Evolutionary conservation across 2,888 invertebrate genomes (phyloP).

Genomic region (Epiblema foenella): DNA sequence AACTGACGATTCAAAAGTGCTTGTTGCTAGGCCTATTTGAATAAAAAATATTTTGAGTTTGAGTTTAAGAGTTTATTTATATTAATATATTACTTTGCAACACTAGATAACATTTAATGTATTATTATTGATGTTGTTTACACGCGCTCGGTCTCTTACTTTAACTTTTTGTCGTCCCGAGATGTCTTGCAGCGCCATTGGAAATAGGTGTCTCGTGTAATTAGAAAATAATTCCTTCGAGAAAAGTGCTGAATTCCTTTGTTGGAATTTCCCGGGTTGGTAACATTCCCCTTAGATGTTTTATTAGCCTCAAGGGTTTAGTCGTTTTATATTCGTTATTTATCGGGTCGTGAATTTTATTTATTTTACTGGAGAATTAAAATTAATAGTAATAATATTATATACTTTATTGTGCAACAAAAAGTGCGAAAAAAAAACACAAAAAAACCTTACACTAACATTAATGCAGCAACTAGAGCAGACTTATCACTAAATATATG

Average conservation of each 20-base stretch:
- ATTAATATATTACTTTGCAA: too few species aligned
- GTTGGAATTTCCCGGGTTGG: constrained; percentile 18
- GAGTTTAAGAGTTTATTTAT: too few species aligned
- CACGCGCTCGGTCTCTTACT: not conserved
- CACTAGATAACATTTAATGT: too few species aligned
- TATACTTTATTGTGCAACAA: too few species aligned
- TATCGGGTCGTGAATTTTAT: constrained; percentile 1
- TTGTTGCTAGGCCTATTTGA: too few species aligned
- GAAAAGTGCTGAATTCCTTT: constrained; percentile 34
- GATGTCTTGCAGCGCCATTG: constrained; percentile 2
- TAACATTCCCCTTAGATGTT: constrained; percentile 29
- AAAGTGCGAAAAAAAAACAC: too few species aligned
- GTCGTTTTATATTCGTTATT: not conserved
- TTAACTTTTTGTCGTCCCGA: not conserved
- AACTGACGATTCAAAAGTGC: too few species aligned
- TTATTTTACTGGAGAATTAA: not conserved
- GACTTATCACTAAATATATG: too few species aligned
- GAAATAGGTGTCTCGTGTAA: constrained; percentile 30
- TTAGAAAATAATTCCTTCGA: constrained; percentile 33
- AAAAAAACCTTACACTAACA: too few species aligned
- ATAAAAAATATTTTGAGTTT: too few species aligned
- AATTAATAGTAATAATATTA: too few species aligned
- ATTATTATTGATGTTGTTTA: not conserved
- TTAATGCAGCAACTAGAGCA: too few species aligned
- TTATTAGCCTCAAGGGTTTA: constrained; percentile 15